A percentile compares a stretch with the other conserved stretches of the same genome.
Conservation (phyloP, 2,113 vertebrate genomes). For the Spea multiplicata region DNA sequence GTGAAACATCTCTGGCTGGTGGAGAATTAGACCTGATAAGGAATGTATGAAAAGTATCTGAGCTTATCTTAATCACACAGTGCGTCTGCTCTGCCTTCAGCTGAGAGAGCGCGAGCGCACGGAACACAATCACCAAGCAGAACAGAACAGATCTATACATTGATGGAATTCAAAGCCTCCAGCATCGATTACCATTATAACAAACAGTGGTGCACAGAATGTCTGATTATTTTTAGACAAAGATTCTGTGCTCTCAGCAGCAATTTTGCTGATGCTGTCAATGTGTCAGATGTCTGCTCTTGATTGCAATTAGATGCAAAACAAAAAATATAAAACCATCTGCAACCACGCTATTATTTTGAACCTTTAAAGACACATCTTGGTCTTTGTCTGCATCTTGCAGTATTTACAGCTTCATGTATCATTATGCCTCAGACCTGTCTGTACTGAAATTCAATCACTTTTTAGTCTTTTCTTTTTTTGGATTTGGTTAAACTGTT, state of each 20-base stretch:
- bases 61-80: conserved; percentile 91
- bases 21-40: conserved; percentile 85
- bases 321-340: conserved; percentile 85
- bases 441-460: conserved; percentile 55
- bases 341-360: conserved; percentile 80
- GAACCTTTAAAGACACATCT: conserved; percentile 67
- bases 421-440: conserved; percentile 62
- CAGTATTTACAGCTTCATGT: conserved; percentile 71
- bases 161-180: conserved; percentile 99
- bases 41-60: conserved; percentile 85
- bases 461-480: conserved; percentile 59
- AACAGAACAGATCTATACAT: conserved; percentile 99
- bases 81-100: conserved; percentile 61
- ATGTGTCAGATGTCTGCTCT: conserved; percentile 98
- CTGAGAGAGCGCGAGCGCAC: conserved; percentile 63
- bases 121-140: conserved; percentile 90
- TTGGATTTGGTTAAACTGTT: conserved; percentile 49
- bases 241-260: conserved; percentile 99
- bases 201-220: conserved; percentile 97
- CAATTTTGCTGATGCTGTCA: conserved; percentile 99
- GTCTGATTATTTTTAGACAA: conserved; percentile 99
- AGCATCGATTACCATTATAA: conserved; percentile 99
- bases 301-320: conserved; percentile 99
- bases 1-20: conserved; percentile 81
- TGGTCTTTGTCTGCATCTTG: conserved; percentile 69